These are phyloP conservation scores for Drosophila lacertosa DNA, from an alignment of 1,140 invertebrate genomes.

Conservation along the genomic window DNA sequence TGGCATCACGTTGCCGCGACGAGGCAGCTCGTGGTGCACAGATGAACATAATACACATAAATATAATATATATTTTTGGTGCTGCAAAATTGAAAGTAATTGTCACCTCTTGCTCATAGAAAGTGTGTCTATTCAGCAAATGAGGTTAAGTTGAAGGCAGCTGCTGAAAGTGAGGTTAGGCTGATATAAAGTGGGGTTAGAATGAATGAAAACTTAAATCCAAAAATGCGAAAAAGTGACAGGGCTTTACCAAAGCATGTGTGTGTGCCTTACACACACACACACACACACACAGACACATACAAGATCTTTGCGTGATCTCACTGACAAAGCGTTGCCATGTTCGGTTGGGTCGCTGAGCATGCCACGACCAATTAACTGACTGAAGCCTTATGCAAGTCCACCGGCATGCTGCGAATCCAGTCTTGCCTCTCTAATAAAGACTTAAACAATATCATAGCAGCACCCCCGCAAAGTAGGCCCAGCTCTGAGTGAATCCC, in stretches of 20 bases:
- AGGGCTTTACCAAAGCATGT: conserved; percentile 10
- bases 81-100: conserved; percentile 77
- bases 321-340: conserved; percentile 31
- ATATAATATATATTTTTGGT: conserved; percentile 24
- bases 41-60: conserved; percentile 21
- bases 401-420: conserved; percentile 48
- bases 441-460: conserved; percentile 62
- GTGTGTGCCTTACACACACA: no score
- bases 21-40: neutral
- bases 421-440: conserved; percentile 67
- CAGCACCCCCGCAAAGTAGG: conserved; percentile 66
- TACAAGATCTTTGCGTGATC: conserved; percentile 37
- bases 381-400: conserved; percentile 43
- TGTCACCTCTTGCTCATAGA: conserved; percentile 67
- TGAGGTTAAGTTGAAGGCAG: conserved; percentile 34
- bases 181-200: conserved; percentile 45
- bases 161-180: conserved; percentile 47
- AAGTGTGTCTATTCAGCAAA: conserved; percentile 54
- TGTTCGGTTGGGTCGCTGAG: conserved; percentile 34
- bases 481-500: conserved; percentile 32
- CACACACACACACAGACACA: no score
- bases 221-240: conserved; percentile 3
- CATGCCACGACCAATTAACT: conserved; percentile 77
- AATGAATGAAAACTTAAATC: neutral
- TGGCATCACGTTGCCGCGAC: conserved; percentile 42